These are phyloP conservation scores for Meloidogyne floridensis DNA, from an alignment of 1,140 invertebrate species.

Conservation along the genomic window DNA sequence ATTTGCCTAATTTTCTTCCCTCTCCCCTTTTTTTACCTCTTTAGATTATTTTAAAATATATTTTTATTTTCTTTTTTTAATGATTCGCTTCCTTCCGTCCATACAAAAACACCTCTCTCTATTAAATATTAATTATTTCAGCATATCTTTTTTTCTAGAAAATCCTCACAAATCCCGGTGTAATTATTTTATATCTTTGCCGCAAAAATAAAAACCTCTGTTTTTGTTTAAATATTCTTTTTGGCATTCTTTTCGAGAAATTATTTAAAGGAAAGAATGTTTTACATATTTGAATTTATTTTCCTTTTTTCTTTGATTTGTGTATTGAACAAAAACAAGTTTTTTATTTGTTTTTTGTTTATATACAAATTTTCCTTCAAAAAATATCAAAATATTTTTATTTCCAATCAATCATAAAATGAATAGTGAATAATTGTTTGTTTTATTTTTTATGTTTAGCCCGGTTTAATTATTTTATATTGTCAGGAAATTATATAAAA, in stretches of 20 bases:
- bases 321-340: too few relatives aligned
- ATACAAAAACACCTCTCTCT: neutral
- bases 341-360: neutral
- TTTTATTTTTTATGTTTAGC: neutral
- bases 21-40: neutral
- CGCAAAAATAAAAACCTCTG: neutral
- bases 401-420: neutral
- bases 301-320: too few relatives aligned
- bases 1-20: neutral
- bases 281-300: too few relatives aligned
- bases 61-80: neutral
- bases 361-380: neutral
- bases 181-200: neutral
- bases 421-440: neutral
- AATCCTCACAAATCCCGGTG: slow-evolving; percentile 8
- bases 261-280: too few relatives aligned
- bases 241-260: neutral
- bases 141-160: neutral
- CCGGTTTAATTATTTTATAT: neutral
- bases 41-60: neutral
- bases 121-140: neutral
- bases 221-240: neutral
- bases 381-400: neutral
- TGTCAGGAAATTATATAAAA: neutral
- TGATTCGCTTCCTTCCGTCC: neutral